These are phyloP conservation scores for Arion vulgaris DNA, from an alignment of 1,140 invertebrate species.

Conservation along the genomic window DNA sequence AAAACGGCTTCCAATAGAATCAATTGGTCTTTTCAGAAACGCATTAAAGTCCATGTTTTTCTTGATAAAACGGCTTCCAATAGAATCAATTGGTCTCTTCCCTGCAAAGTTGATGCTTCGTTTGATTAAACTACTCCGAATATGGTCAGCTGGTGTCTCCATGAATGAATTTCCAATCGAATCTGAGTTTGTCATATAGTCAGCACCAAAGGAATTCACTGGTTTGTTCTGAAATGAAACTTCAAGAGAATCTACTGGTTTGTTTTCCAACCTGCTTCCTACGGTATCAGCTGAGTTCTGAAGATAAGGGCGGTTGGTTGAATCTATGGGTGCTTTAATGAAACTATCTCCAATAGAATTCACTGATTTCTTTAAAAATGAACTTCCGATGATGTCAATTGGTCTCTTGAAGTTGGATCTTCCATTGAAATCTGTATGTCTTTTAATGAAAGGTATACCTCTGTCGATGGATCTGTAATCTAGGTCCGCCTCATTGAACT, in stretches of 20 bases:
- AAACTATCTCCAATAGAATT: not conserved
- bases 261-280: not conserved
- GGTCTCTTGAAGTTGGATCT: not conserved
- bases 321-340: not conserved
- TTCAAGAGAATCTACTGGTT: not conserved
- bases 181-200: not conserved
- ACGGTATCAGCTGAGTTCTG: not conserved
- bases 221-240: not conserved
- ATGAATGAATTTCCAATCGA: not conserved
- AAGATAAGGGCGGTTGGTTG: not conserved
- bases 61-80: not conserved
- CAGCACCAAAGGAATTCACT: not conserved
- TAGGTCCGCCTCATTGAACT: not conserved
- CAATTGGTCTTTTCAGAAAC: not conserved
- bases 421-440: not conserved
- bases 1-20: not conserved
- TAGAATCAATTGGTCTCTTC: not conserved
- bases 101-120: not conserved
- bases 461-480: not conserved
- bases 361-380: not conserved
- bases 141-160: not conserved
- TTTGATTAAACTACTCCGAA: not conserved
- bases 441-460: not conserved
- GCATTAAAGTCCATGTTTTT: not conserved
- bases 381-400: not conserved